Base-by-base conservation (phyloP, 2,113 vertebrate species). In the Struthidea cinerea region DNA sequence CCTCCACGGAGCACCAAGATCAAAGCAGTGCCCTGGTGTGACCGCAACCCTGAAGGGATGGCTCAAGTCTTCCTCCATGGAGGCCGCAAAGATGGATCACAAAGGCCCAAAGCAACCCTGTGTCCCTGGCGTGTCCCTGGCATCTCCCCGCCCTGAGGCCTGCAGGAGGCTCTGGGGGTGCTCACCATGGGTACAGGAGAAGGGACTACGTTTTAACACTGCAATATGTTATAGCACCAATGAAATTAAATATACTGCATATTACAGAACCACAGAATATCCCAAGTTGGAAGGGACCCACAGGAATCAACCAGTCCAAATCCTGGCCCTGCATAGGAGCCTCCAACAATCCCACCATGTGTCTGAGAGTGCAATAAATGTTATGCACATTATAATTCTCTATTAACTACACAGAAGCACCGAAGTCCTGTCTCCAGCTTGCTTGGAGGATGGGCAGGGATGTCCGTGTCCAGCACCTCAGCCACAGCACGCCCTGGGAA, bases 121-220 rank as follows among this genome's bases (percentile, higher is more conserved):
- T 10, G 56, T 23, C 49, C 3, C 70, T 23, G 35, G 13, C 33
- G 50, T 10, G 56, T 23, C 49, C 3, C 70, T 23, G 35, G 13
- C 33, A 23, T 13, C 26, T 12, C 53, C 19, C 20, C 0, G 0
- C 3, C 37, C 61, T 8, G 10, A 16, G 46, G 61, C 28, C 39
- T 49, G 49, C 24, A 49, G 49, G 49, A 49, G 49, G 49, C 49
- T 9, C 35, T 1, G 3, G 60, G 59, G 50, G 21, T 19, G 60
- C 65, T 76, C 35, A 27, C 6, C 14, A 33, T 0, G 12, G 18
- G 21, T 8, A 41, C 39, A 37, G 30, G 16, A 52, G 32, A n/a
- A 13, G 18, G 22, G 11, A 50, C 37, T 9, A 0, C 2, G 18
- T 28, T 37, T 63, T 30, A 60, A 49, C 21, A 24, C 8, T 24